Evolutionary conservation across 2,888 invertebrate genomes (phyloP).

Genomic region (Nemotelus pantherinus): DNA sequence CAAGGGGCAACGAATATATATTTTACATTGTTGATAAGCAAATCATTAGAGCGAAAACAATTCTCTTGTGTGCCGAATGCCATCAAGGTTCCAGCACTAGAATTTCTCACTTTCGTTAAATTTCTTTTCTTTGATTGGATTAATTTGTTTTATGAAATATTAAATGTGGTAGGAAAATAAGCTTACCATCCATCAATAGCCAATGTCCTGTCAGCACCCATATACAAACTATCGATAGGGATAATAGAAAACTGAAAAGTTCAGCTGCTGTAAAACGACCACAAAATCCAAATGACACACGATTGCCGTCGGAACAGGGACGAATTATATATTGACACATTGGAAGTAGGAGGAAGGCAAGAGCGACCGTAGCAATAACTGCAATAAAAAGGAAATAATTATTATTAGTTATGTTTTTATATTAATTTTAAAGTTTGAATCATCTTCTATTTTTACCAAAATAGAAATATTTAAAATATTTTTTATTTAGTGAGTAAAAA

Average conservation of each 20-base stretch:
- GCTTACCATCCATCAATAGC: conserved; percentile 93
- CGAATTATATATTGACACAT: conserved; percentile 96
- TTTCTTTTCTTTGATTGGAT: no score
- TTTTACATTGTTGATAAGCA: no score
- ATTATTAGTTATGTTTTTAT: background rate
- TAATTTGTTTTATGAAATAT: no score
- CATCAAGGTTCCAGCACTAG: no score
- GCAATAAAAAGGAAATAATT: conserved; percentile 55
- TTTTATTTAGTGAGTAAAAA: no score
- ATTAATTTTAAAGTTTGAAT: background rate
- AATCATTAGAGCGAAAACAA: no score
- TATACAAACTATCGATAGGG: conserved; percentile 93
- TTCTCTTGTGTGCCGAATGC: no score
- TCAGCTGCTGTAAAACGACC: conserved; percentile 95
- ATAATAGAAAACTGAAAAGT: conserved; percentile 89
- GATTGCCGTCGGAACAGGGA: conserved; percentile 83
- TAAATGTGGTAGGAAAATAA: background rate
- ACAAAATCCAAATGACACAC: conserved; percentile 89
- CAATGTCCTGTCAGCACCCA: conserved; percentile 99
- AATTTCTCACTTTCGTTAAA: no score
- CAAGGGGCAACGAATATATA: no score
- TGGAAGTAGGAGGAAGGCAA: conserved; percentile 94
- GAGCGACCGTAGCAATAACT: conserved; percentile 96
- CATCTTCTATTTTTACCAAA: no score
- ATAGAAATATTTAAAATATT: no score